phyloP scores from a whole-genome alignment of 2,888 invertebrate genomes.

The Exephanes ischioxanthus region DNA sequence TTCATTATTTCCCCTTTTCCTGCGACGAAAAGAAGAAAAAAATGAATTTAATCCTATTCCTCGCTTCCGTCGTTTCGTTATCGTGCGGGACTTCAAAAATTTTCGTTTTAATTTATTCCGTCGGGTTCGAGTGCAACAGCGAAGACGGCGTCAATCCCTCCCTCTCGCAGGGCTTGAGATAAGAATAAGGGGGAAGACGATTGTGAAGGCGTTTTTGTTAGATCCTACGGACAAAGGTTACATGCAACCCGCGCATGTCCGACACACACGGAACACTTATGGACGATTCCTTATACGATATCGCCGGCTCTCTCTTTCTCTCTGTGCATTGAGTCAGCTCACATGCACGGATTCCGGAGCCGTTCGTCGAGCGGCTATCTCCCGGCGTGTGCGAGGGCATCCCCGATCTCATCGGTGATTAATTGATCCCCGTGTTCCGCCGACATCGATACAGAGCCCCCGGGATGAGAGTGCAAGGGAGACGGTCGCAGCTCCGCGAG shows the following conservation, averaged over 20 bases:
- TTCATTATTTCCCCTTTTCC: conserved; percentile 32
- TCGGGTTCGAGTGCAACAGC: not conserved
- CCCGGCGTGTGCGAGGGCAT: conserved; percentile 73
- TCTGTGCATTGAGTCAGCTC: conserved; percentile 65
- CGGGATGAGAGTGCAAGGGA: conserved; percentile 38
- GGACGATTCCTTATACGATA: conserved; percentile 62
- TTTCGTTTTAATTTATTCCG: not conserved
- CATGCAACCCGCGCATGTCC: conserved; percentile 40
- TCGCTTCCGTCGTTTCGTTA: not conserved
- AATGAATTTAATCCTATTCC: not conserved
- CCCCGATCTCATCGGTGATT: conserved; percentile 81
- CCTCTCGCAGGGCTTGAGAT: not conserved
- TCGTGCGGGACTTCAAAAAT: not conserved
- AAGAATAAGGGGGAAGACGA: conserved; percentile 28
- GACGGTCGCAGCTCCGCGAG: conserved; percentile 45
- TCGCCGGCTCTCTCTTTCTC: conserved; percentile 2
- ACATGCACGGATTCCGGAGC: conserved; percentile 67
- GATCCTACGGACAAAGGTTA: conserved; percentile 61
- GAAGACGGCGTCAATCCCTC: not conserved
- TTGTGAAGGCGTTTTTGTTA: conserved; percentile 41
- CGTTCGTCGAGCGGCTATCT: conserved; percentile 67
- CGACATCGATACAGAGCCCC: conserved; percentile 71
- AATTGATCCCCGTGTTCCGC: conserved; percentile 79
- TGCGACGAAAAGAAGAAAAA: not conserved
- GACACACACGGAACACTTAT: conserved; percentile 42